Base-by-base conservation (phyloP, 92 coral and sea anemone species). In the Virgularia gustaviana region DNA sequence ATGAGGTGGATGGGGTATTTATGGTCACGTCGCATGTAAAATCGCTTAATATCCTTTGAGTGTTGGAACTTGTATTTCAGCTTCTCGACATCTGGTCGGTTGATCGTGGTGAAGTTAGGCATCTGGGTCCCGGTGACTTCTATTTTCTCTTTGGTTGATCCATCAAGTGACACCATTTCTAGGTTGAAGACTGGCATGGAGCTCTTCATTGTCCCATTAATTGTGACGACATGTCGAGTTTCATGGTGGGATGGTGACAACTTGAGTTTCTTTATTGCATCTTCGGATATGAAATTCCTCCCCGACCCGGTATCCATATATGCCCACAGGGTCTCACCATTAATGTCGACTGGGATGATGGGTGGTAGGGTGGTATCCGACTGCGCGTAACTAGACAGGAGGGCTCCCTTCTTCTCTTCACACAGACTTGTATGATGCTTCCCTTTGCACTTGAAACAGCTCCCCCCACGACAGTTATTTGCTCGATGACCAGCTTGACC, bases 271-370 rank as follows among this genome's bases (percentile, higher is more conserved):
- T 70, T 51, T 6, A 70, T 58, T 0, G 85, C 87, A 9, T 73
- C 79, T 5, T 49, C 35, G 33, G 87, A 78, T 39, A 81, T 59
- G 36, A 85, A 78, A 37, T 88, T 85, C 41, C 83, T 43, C 16
- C 85, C 83, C 0, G 85, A 78, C 2, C 90, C 79, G 0, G 95
- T 75, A 76, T 82, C 89, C 33, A 81, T 70, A 57, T 78, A 85
- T 0, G 87, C 85, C 87, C 81, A 85, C 0, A 79, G 41, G 2
- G 74, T 71, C 1, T 2, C 31, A 4, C 65, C 72, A 20, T 72
- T 9, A 0, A 85, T 59, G 29, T 57, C 25, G 29, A 85, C 72
- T 2, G 90, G 90, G 5, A 88, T 75, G 34, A 85, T 82, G n/a
- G 95, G 85, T 24, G 86, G 86, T 9, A 85, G 33, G 16, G 78